A percentile compares a stretch with the other conserved stretches of the same genome.
Evolutionary conservation across 2,797 vertebrate genomes (phyloP).

Genomic region (Thripadectes ignobilis): DNA sequence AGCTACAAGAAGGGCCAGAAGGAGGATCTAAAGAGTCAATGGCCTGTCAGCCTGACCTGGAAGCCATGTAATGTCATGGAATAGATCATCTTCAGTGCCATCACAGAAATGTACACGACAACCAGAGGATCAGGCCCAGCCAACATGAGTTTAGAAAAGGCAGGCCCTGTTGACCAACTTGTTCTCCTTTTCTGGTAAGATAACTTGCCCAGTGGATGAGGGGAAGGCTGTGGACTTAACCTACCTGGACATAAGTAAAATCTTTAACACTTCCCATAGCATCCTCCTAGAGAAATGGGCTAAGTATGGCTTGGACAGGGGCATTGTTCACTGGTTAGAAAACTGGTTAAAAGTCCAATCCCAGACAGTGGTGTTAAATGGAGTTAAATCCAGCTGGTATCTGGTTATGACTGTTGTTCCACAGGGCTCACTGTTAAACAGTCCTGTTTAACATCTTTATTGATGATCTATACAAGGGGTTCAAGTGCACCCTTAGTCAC

Average conservation of each 20-base stretch:
- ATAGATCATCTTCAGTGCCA: neutral
- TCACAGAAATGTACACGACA: rapidly evolving
- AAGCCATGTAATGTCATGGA: rapidly evolving
- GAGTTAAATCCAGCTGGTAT: neutral
- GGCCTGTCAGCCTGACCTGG: rapidly evolving
- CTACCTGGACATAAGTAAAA: neutral
- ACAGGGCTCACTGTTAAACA: neutral
- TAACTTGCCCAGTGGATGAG: neutral
- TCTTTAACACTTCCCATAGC: neutral
- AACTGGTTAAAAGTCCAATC: neutral
- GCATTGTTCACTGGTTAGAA: rapidly evolving
- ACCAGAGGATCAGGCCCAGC: neutral
- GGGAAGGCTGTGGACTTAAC: neutral
- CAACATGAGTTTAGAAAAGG: neutral
- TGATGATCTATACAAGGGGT: no score
- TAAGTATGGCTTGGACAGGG: neutral
- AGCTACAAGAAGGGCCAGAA: neutral
- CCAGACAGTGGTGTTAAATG: neutral
- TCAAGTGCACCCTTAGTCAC: no score
- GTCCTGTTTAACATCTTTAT: no score
- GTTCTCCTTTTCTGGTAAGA: neutral
- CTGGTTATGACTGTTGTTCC: neutral
- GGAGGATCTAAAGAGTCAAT: neutral
- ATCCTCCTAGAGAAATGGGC: neutral
- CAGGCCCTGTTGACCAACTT: neutral